Base-by-base conservation (phyloP, 2,797 vertebrate species). In the Taeniopygia guttata region DNA sequence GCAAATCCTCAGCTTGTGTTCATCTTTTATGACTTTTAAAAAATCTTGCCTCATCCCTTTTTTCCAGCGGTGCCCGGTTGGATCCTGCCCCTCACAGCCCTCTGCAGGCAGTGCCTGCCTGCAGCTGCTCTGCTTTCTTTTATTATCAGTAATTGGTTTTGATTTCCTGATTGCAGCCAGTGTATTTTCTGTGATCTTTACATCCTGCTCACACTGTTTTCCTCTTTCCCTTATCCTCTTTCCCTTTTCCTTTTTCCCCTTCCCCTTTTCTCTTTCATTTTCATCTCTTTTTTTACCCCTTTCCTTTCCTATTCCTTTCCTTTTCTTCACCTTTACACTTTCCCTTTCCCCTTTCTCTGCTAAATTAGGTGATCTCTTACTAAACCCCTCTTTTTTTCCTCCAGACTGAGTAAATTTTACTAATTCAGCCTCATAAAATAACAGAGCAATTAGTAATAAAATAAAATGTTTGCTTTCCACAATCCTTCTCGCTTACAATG, bases 291-390 rank as follows among this genome's bases (percentile, higher is more conserved):
- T 11, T 48, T 11, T 5, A 0, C 2, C 26, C 34, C 5, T 63
- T 70, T 54, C 21, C 17, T 42, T 86, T 55, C 9, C 30, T 16
- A 32, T 19, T 60, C 42, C 6, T 26, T 48, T 42, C 17, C 8
- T 13, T 60, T 42, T 52, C 52, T 54, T 52, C 19, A 38, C 25
- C 14, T 46, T 68, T 40, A 13, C 51, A 22, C 38, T 52, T 63
- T 38, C 29, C 7, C 29, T 42, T 59, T 81, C 22, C 46, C 52
- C 30, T 78, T 78, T 60, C 59, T 43, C 76, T 92, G 90, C 94
- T 97, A 97, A 97, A 97, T 97, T 96, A 96, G 93, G 83, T 60
- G 76, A 96, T 97, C 96, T 96, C 94, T 97, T 86, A 91, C 95
- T 88, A 95, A 97, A 52, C 91, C 89, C 78, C 79, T 90, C 86